A percentile compares a stretch with the other conserved stretches of the same genome.
Conservation (phyloP, 1,140 invertebrate genomes). For the Heterodera carotae region DNA sequence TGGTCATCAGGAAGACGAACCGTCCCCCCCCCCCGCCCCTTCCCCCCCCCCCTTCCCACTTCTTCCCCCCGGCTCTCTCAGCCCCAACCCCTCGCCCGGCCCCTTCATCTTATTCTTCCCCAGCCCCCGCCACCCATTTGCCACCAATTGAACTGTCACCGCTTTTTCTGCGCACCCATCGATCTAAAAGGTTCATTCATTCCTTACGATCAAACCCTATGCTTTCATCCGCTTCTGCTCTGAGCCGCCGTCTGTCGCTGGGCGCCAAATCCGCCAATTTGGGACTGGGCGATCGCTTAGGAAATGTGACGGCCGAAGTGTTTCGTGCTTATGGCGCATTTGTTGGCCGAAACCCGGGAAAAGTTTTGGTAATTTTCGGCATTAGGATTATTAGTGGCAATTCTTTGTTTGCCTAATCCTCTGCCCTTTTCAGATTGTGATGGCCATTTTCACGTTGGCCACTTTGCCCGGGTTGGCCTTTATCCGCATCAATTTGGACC, state of each 20-base stretch:
- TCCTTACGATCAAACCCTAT: not conserved
- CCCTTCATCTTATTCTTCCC: too few relatives aligned
- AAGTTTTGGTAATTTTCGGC: conserved; percentile 28
- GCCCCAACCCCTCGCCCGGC: too few relatives aligned
- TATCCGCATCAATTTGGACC: conserved; percentile 60
- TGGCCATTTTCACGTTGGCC: conserved; percentile 52
- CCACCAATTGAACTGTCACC: too few relatives aligned
- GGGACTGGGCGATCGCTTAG: conserved; percentile 40
- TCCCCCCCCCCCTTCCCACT: too few relatives aligned
- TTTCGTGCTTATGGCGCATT: conserved; percentile 47
- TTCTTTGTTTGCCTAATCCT: too few relatives aligned
- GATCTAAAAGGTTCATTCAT: conserved; percentile 1
- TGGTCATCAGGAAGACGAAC: not conserved
- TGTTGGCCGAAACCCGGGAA: conserved; percentile 54
- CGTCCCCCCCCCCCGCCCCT: too few relatives aligned
- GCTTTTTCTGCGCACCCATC: not conserved
- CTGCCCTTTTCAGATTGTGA: conserved; percentile 22
- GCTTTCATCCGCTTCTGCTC: conserved; percentile 6
- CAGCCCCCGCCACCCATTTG: not conserved
- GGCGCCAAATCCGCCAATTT: conserved; percentile 15
- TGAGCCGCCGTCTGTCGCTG: conserved; percentile 10
- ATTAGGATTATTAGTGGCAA: too few relatives aligned
- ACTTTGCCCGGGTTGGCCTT: conserved; percentile 55
- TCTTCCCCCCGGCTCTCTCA: too few relatives aligned
- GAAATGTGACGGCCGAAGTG: conserved; percentile 42